Evolutionary conservation across 2,113 vertebrate species (phyloP).

Genomic region (Melanerpes aurifrons): DNA sequence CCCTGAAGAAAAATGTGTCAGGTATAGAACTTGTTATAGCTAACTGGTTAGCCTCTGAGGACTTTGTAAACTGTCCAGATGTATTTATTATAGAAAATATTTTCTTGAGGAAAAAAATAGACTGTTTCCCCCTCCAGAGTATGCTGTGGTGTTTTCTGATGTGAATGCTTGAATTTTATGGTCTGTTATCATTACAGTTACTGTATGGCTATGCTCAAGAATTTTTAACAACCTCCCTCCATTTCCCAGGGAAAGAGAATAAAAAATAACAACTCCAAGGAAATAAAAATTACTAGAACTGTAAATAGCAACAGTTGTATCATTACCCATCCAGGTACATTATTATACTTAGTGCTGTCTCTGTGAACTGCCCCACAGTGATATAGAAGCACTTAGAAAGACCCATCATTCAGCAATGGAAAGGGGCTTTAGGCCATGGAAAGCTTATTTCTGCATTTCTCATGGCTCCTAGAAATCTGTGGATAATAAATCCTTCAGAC

Average conservation of each 20-base stretch:
- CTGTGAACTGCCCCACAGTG: neutral
- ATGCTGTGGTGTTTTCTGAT: slow-evolving; percentile 47
- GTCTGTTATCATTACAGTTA: slow-evolving; percentile 37
- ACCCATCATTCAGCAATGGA: neutral
- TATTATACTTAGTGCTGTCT: neutral
- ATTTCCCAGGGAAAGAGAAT: slow-evolving; percentile 1
- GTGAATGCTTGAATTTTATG: slow-evolving; percentile 18
- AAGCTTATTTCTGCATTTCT: neutral
- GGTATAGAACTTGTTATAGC: slow-evolving; percentile 76
- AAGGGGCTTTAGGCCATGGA: neutral
- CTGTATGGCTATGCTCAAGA: neutral
- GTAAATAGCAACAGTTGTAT: neutral
- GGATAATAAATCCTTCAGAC: neutral
- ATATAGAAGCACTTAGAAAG: neutral
- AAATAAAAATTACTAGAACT: neutral
- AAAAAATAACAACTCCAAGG: neutral
- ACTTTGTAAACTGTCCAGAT: slow-evolving; percentile 81
- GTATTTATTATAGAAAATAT: slow-evolving; percentile 77
- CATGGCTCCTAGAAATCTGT: neutral
- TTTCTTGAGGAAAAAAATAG: slow-evolving; percentile 70
- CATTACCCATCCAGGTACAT: neutral
- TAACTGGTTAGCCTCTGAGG: slow-evolving; percentile 76
- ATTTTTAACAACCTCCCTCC: slow-evolving; percentile 5
- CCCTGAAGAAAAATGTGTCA: slow-evolving; percentile 84
- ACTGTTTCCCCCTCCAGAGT: slow-evolving; percentile 48